Base-by-base conservation (phyloP, 2,113 vertebrate genomes). In the Promerops cafer region DNA sequence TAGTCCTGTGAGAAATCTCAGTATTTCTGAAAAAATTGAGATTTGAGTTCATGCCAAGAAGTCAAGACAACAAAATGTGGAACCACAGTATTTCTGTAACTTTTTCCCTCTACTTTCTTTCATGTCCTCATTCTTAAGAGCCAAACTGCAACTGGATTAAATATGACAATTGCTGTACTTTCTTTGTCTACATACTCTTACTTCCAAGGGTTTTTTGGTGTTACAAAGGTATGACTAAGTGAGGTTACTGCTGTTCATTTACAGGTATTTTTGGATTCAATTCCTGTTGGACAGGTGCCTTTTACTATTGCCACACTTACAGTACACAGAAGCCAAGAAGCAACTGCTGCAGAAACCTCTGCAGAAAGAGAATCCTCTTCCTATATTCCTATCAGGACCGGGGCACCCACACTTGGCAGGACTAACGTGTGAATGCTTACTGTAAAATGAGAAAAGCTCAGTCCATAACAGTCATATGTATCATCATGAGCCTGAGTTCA, bases 291-390 rank as follows among this genome's bases (percentile, higher is more conserved):
- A 56, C 64, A 82, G 60, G 17, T 23, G 3, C 64, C 54, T 88
- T 85, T 57, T 68, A 83, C 53, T 57, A 56, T 9, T 39, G 31
- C 47, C 54, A 88, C 14, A 60, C 28, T 79, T 66, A 35, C 0
- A 83, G 57, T 6, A 88, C 35, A 57, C 28, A 74, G 71, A 70
- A 92, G 70, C 17, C 69, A 75, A 89, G 87, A 61, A 82, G 31
- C 21, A 83, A 54, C 56, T 72, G 63, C 69, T 82, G 68, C 80
- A 93, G 90, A 94, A 95, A 93, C 45, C 69, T 59, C 69, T 82
- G 68, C 80, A 93, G 90, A 94, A 95, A 93, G 40, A 90, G 66
- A 96, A 93, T 64, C 39, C 27, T 85, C 75, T 49, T 68, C 86
- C 77, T 52, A 39, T 76, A 44, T 47, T 50, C 0, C 0, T 37